Evolutionary conservation across 2,888 invertebrate genomes (phyloP), one percentile per base, ranked within the genome.

Genomic region (Aradus depressus): DNA sequence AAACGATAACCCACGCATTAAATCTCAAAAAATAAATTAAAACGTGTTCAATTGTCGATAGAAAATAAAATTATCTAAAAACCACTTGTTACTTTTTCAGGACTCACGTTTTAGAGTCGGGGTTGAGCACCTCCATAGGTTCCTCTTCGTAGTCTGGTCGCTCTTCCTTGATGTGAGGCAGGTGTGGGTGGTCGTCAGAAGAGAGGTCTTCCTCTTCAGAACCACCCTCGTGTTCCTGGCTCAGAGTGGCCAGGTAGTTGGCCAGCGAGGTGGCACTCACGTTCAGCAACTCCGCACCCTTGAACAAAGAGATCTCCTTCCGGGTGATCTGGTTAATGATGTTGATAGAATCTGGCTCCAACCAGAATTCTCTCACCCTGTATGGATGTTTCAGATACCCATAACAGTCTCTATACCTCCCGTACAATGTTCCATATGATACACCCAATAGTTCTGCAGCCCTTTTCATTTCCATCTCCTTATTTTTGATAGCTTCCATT

Each of bases 381-480:
- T 88, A 88, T 0, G 88, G 87, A 67, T 88, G 80, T 69, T 88
- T 88, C 55, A 88, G 76, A 65, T 88, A 88, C 18, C 88, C 88
- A 65, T 87, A 88, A 16, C 86, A 87, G 68, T 91, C 90, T 4
- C 90, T 72, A 66, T 91, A 91, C 62, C 90, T 73, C 2, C 90
- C 90, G 66, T 91, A 90, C 4, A 91, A 74, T 0, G 90, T 90
- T 3, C 90, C 90, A 70, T 91, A 91, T 41, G 88, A 89, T 0
- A 91, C 90, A 2, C 90, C 90, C 42, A 90, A 72, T 52, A 91
- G 77, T 67, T 90, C 88, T 2, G 90, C 89, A 2, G 88, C 90
- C 60, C 86, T 86, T 69, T 91, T 91, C 89, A 91, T 90, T 70
- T 90, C 90, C 64, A 91, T 68, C 72, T 88, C 88, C 68, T 90